Evolutionary conservation across 1,140 invertebrate species (phyloP).

Genomic region (Hylaeus volcanicus): DNA sequence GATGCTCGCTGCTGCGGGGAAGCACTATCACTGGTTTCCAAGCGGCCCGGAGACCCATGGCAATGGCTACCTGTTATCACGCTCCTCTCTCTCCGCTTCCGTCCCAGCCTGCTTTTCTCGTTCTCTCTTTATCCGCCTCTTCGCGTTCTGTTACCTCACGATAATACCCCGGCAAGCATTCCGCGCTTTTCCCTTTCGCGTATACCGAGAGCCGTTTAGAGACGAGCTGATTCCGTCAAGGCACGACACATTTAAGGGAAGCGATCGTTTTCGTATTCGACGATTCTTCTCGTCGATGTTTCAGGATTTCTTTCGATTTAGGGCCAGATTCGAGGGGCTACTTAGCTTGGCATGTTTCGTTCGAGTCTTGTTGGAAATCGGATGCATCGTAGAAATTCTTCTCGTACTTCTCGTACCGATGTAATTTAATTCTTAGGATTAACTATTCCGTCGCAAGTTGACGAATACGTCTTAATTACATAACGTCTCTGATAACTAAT

Average conservation of each 20-base stretch:
- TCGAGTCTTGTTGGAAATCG: too few species aligned
- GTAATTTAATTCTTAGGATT: too few species aligned
- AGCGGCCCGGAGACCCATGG: conserved; percentile 56
- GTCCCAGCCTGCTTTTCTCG: conserved; percentile 15
- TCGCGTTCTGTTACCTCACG: conserved; percentile 52
- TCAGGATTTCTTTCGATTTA: too few species aligned
- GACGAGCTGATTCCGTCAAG: neutral
- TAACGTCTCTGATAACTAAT: too few species aligned
- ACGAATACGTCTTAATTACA: too few species aligned
- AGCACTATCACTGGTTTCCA: conserved; percentile 69
- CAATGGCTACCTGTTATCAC: conserved; percentile 72
- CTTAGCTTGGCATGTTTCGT: too few species aligned
- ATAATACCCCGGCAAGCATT: conserved; percentile 65
- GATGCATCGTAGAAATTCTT: too few species aligned
- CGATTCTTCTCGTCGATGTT: neutral
- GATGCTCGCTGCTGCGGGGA: conserved; percentile 52
- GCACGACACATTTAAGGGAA: neutral
- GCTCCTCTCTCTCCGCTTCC: conserved; percentile 44
- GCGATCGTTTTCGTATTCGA: conserved; percentile 2
- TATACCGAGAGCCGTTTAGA: neutral
- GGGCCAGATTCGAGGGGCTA: too few species aligned
- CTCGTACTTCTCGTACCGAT: too few species aligned
- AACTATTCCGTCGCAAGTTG: too few species aligned
- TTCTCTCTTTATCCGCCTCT: conserved; percentile 34
- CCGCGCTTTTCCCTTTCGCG: conserved; percentile 39